These are phyloP conservation scores for Alloscopus bannaensis DNA, from an alignment of 2,888 invertebrate genomes.

Conservation along the genomic window DNA sequence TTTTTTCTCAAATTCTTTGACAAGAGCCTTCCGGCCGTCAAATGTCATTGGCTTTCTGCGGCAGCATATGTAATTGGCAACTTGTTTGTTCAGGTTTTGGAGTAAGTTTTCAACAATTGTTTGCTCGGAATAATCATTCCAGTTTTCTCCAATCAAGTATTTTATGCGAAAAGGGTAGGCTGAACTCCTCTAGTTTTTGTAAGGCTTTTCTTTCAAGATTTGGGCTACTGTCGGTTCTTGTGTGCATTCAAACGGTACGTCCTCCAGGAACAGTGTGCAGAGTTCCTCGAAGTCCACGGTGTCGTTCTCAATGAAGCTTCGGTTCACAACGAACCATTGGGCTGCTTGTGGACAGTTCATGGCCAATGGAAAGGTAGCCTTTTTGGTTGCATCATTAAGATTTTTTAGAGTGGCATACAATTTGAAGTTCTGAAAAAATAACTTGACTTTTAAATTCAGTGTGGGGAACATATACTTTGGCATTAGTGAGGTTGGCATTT, in stretches of 20 bases:
- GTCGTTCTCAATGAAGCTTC: neutral
- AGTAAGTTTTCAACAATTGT: constrained; percentile 6
- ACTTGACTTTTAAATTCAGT: neutral
- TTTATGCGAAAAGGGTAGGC: constrained; percentile 9
- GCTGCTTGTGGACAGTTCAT: neutral
- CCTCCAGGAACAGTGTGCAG: neutral
- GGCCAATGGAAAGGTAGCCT: neutral
- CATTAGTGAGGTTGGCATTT: neutral
- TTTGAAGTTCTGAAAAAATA: constrained; percentile 1
- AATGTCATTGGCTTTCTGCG: constrained; percentile 1
- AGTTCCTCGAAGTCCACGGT: neutral
- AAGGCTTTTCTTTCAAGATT: constrained; percentile 1
- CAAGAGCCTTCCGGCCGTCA: neutral
- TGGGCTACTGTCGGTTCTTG: neutral
- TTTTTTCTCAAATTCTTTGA: neutral
- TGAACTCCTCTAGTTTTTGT: neutral
- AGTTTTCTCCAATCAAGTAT: neutral
- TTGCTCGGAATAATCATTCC: neutral
- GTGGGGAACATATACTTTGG: neutral
- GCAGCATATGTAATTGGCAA: neutral
- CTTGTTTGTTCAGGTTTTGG: neutral
- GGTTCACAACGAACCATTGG: constrained; percentile 1
- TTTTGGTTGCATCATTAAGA: neutral
- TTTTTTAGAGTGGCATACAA: neutral
- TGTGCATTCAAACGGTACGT: neutral